These are phyloP conservation scores for Hypsopygia costalis DNA, from an alignment of 2,888 invertebrate genomes.

Conservation along the genomic window DNA sequence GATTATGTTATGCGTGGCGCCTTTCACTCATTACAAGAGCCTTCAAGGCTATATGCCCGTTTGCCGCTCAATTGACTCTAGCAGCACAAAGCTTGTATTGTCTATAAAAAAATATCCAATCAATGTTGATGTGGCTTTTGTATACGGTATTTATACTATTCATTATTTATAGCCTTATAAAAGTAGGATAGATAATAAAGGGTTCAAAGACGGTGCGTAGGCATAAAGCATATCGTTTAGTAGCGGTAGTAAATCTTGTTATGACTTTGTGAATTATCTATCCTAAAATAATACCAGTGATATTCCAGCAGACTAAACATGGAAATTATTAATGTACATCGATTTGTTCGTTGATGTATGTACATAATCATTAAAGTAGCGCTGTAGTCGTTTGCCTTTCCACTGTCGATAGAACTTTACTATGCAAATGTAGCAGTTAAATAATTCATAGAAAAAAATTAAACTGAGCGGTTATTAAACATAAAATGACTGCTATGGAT, in stretches of 20 bases:
- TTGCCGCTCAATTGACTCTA: conserved; percentile 53
- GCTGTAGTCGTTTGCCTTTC: too few relatives aligned
- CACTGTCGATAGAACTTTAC: too few relatives aligned
- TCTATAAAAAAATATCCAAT: conserved; percentile 14
- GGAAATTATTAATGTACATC: too few relatives aligned
- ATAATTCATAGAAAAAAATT: too few relatives aligned
- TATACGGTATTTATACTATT: background rate
- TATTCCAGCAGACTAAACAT: too few relatives aligned
- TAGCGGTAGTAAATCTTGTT: background rate
- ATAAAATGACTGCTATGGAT: background rate
- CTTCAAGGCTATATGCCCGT: conserved; percentile 56
- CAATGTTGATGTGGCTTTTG: conserved; percentile 2
- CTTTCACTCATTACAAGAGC: conserved; percentile 72
- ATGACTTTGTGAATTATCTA: too few relatives aligned
- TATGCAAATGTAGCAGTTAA: too few relatives aligned
- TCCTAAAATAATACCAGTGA: too few relatives aligned
- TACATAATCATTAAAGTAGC: too few relatives aligned
- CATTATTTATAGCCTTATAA: background rate
- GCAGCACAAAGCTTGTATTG: conserved; percentile 47
- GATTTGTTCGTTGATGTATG: too few relatives aligned
- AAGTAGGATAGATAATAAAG: conserved; percentile 11
- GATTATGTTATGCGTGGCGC: conserved; percentile 43
- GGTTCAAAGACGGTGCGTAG: conserved; percentile 20
- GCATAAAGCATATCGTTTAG: background rate
- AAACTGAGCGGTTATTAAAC: too few relatives aligned